Base-by-base conservation (phyloP, 2,888 invertebrate genomes). In the Epiblema foenella region DNA sequence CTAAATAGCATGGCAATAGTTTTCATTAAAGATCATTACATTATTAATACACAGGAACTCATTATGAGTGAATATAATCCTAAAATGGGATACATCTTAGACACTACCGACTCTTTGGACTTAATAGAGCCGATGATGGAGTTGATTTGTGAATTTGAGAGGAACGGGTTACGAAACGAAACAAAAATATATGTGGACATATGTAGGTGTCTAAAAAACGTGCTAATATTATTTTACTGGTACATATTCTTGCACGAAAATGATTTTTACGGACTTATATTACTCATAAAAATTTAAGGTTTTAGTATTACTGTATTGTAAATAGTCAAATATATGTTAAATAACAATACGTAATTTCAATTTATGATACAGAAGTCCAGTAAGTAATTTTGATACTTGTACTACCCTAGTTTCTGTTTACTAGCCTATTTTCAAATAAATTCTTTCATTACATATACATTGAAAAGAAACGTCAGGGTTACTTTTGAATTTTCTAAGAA, bases 11-110 rank as follows among this genome's bases (percentile, higher is more conserved):
- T 68, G 68, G 68, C 62, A 49, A 62, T 56, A 56, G 51, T 51
- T 59, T 68, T 56, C 64, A 66, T 67, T 56, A 66, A 62, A 70
- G 37, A 33, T 86, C 84, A 83, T 80, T 83, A 79, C 82, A 78
- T 88, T 89, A 83, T 89, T 86, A 86, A 89, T 86, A 86, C 89
- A 82, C 91, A 93, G 92, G 92, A 86, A 73, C 82, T 82, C 83
- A 85, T 78, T 81, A 82, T 79, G 83, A 82, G 76, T 81, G 75
- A 64, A 72, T 91, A 86, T 85, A 87, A 84, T 85, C 88, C 91
- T 77, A 93, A 91, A 90, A 77, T 92, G 79, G 93, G 93, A 83
- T 90, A 89, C 79, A 79, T 83, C 81, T 77, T 90, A 79, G 81
- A 85, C 85, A 87, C 78, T 76, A 83, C 86, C 80, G 79, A 77